Evolutionary conservation across 2,797 vertebrate genomes (phyloP).

Genomic region (Oophaga sylvatica): DNA sequence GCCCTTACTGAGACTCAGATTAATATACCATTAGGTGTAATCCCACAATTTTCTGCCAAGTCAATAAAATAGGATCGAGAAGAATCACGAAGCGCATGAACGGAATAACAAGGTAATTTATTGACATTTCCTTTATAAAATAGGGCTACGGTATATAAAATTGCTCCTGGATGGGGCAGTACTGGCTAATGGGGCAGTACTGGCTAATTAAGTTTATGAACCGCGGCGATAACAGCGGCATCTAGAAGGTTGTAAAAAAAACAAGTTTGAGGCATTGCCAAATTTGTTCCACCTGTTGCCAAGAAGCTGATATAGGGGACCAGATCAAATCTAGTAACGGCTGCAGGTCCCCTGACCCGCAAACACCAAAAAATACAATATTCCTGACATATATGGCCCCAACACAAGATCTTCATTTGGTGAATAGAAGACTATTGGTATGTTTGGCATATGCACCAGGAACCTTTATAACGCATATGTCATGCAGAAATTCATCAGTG

Average conservation of each 20-base stretch:
- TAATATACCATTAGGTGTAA: background rate
- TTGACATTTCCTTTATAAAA: background rate
- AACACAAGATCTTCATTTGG: no score
- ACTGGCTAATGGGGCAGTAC: no score
- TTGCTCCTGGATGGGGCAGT: background rate
- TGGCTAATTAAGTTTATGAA: background rate
- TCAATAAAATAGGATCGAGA: background rate
- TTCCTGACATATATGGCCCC: no score
- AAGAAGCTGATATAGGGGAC: background rate
- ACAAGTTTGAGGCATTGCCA: background rate
- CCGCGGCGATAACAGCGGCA: background rate
- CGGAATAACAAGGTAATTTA: background rate
- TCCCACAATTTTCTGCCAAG: background rate
- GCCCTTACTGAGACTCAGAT: constrained; percentile 3
- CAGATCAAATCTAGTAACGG: background rate
- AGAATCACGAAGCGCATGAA: background rate
- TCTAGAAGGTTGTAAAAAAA: background rate
- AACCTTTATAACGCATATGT: no score
- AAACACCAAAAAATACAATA: no score
- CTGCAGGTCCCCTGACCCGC: no score
- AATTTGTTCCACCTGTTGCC: background rate
- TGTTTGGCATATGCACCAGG: no score
- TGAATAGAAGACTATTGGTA: no score
- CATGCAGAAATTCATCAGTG: no score
- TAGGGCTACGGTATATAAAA: background rate